phyloP scores from a whole-genome alignment of 2,888 invertebrate genomes.

The Aphidius colemani region DNA sequence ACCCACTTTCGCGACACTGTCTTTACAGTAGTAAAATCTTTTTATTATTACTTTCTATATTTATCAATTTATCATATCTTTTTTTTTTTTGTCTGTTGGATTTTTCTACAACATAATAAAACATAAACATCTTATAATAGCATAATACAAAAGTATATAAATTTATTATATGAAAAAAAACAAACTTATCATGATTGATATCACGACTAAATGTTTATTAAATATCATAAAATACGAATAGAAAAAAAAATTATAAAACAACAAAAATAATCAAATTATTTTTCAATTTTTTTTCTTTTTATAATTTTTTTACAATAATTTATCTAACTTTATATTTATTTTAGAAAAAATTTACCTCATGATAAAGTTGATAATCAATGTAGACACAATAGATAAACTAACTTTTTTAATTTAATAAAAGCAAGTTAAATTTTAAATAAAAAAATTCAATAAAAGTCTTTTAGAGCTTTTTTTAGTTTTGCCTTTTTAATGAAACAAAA shows the following conservation, averaged over 20 bases:
- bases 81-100: conserved; percentile 4
- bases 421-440: neutral
- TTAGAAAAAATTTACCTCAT: no score
- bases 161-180: no score
- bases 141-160: no score
- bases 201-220: no score
- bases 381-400: no score
- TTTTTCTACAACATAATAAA: no score
- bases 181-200: no score
- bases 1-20: conserved; percentile 20
- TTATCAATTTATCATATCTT: neutral
- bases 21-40: conserved; percentile 20
- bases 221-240: neutral
- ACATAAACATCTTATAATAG: no score
- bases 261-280: neutral
- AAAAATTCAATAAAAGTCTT: neutral
- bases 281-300: neutral
- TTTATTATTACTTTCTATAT: conserved; percentile 6
- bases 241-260: neutral
- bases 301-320: neutral
- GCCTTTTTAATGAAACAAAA: neutral
- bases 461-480: neutral
- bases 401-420: neutral
- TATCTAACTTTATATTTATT: neutral
- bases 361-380: no score